Conservation (phyloP, 2,113 vertebrate species). For the Colius striatus region DNA sequence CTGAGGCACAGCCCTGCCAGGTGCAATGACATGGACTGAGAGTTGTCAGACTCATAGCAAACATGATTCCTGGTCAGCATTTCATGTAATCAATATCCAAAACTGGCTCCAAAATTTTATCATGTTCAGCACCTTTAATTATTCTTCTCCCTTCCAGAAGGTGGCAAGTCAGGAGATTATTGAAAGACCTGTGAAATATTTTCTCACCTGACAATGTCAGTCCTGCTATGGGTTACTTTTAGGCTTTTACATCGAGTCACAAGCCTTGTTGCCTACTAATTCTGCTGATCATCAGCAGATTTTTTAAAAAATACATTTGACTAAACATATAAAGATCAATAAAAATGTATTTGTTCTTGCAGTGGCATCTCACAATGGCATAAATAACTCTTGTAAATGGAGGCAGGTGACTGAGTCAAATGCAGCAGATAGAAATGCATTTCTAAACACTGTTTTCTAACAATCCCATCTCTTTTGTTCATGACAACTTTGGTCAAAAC, state of each 20-base stretch:
- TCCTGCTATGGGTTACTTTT: background rate
- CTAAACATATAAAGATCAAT: background rate
- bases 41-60: background rate
- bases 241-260: background rate
- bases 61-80: background rate
- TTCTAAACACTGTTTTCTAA: background rate
- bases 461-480: background rate
- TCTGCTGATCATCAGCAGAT: background rate
- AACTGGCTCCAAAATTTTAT: background rate
- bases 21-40: background rate
- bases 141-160: background rate
- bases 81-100: background rate
- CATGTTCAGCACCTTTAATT: constrained; percentile 18
- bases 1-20: background rate
- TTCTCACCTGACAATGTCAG: background rate
- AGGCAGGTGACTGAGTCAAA: background rate
- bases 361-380: background rate
- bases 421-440: background rate
- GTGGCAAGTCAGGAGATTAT: background rate
- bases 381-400: background rate
- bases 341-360: background rate
- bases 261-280: background rate
- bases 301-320: background rate
- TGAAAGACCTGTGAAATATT: background rate
- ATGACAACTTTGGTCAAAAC: background rate